Base-by-base conservation (phyloP, 2,797 vertebrate genomes). In the Chloroceryle amazona region DNA sequence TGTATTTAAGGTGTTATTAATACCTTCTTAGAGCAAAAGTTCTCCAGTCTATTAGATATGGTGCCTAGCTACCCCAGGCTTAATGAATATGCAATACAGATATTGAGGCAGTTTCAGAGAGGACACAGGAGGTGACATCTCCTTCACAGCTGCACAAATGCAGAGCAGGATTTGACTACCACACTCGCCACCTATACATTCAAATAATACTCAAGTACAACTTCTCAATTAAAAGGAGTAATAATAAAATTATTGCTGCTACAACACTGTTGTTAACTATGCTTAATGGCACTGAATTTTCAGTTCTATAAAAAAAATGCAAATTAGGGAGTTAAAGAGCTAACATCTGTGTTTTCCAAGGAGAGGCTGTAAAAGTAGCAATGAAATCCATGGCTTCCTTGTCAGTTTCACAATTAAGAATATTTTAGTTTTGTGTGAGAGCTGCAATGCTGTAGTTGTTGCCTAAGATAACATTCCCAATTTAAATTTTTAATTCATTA, bases 251-350 rank as follows among this genome's bases (percentile, higher is more conserved):
- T 1, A 3, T 19, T 35, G 11, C 22, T 71, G n/a, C 5, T 68
- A 49, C 26, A 71, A 28, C 16, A 37, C 3, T 54, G 6, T n/a
- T 63, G 11, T 71, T 73, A 84, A 41, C 29, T 60, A 26, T 33
- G 42, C 8, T 72, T 94, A 89, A 84, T 31, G 39, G 21, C 29
- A 39, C 7, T 71, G 58, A 76, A 72, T 91, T 91, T 95, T 92
- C 31, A 35, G 18, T 44, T 76, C 22, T 54, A 93, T 47, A 66
- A 92, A 92, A 80, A 39, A 87, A n/a, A 58, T 23, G 35, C 13
- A 82, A 55, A 94, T 89, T 91, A 62, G 46, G 29, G n/a, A 94
- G 65, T 72, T 90, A 89, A 89, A 78, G 39, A 88, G 46, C 61
- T 81, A 87, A 72, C 7, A 22, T 58, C 8, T 66, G 39, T 79